Evolutionary conservation across 2,797 vertebrate genomes (phyloP), one percentile per base, ranked within the genome.

Genomic region (Hypotaenidia philippensis): DNA sequence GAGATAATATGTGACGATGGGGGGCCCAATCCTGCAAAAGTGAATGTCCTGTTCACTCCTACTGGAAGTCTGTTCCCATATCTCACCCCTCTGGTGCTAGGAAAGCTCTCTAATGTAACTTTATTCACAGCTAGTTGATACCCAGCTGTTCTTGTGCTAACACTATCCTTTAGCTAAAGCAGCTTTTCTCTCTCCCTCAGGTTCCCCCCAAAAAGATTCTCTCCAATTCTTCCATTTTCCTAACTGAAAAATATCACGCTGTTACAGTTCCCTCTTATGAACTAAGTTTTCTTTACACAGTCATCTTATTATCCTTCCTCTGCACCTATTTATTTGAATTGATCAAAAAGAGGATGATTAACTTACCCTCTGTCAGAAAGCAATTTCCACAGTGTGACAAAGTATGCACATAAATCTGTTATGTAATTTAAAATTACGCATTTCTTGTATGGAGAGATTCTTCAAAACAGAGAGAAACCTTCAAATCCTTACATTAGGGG

Each of bases 291-390:
- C 81, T 88, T 87, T 65, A 89, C 52, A 72, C 49, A 89, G 38
- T 84, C 63, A 94, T 82, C 65, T 70, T 84, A 84, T 82, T 93
- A 95, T 63, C 59, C 75, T 94, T 71, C 65, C 85, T 93, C 88
- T 95, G 89, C 89, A 92, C 61, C 77, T 88, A 86, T 94, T 93
- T 93, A 81, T 71, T 61, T 86, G 50, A 90, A 82, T 34, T 88
- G 61, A 94, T 88, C 70, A 47, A 44, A 25, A 91, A 76, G 72
- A 78, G 23, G 49, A 91, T 71, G 84, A 95, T 83, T 83, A 85
- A 88, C 90, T 90, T 75, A 85, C 41, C 57, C 69, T 75, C 82
- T 69, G 20, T 52, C 85, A 90, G 50, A 71, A 83, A 69, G 87
- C 57, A 61, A 78, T 90, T 94, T 90, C 70, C 69, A 90, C 26